Evolutionary conservation across 2,113 vertebrate species (phyloP).

Genomic region (Eretmochelys imbricata): DNA sequence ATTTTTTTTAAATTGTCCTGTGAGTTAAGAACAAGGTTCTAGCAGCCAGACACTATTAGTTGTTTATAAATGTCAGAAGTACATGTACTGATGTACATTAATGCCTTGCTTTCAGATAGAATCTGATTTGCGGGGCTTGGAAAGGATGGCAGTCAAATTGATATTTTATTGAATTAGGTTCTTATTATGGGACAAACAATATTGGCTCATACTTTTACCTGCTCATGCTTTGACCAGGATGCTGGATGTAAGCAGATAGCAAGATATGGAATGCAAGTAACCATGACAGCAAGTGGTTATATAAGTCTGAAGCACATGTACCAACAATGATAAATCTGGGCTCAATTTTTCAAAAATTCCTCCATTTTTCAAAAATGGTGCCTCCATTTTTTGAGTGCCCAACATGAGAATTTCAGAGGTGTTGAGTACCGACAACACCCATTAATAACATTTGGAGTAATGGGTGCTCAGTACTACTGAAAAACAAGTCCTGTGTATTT

Average conservation of each 20-base stretch:
- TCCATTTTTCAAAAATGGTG: neutral
- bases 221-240: neutral
- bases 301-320: neutral
- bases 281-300: neutral
- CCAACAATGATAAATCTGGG: neutral
- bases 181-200: neutral
- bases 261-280: slow-evolving; percentile 11
- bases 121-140: neutral
- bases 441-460: neutral
- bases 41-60: neutral
- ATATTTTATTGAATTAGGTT: neutral
- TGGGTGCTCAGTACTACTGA: rapidly evolving
- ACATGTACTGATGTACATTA: neutral
- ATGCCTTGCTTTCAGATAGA: neutral
- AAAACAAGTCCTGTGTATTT: rapidly evolving
- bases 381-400: neutral
- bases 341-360: neutral
- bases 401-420: rapidly evolving
- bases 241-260: slow-evolving; percentile 47
- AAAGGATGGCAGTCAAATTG: slow-evolving; percentile 1
- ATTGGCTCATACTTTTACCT: neutral
- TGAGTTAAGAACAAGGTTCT: neutral
- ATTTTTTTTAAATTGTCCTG: neutral
- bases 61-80: neutral
- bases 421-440: rapidly evolving